Percentiles rank a stretch among this genome's conserved stretches.
Evolutionary conservation across 2,113 vertebrate genomes (phyloP).

Genomic region (Amazona vittata): DNA sequence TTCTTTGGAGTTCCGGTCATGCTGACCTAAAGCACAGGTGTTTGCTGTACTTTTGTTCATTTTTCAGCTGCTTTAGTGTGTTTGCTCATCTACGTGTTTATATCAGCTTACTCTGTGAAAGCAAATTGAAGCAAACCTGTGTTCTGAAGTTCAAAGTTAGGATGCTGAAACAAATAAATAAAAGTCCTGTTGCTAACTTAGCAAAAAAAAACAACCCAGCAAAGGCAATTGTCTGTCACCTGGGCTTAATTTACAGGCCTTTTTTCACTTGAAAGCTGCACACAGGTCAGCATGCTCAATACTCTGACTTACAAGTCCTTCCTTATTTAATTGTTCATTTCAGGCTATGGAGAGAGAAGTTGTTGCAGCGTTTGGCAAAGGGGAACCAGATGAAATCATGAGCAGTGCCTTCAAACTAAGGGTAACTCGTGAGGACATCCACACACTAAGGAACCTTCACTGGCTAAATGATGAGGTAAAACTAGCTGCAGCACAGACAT

Average conservation of each 20-base stretch:
- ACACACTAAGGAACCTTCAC: slow-evolving; percentile 79
- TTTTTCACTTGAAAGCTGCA: not conserved
- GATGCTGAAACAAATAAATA: not conserved
- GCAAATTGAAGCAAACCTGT: not conserved
- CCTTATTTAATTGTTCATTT: not conserved
- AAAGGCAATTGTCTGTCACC: not conserved
- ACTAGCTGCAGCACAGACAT: not conserved
- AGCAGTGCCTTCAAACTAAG: slow-evolving; percentile 89
- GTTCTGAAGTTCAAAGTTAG: not conserved
- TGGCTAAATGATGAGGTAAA: slow-evolving; percentile 93
- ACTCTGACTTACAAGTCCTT: not conserved
- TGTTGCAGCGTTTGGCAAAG: slow-evolving; percentile 74
- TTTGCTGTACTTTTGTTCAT: not conserved
- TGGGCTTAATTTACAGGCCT: not conserved
- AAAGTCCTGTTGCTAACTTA: not conserved
- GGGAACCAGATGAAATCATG: slow-evolving; percentile 80
- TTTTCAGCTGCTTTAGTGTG: not conserved
- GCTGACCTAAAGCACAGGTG: not conserved
- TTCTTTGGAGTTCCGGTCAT: not conserved
- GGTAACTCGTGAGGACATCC: slow-evolving; percentile 88
- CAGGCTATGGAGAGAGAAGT: slow-evolving; percentile 90
- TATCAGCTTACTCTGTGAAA: not conserved
- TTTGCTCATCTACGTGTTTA: not conserved
- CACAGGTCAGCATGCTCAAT: not conserved
- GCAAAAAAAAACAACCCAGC: not conserved